phyloP scores from a whole-genome alignment of 2,797 vertebrate genomes.

The Acipenser transmontanus region DNA sequence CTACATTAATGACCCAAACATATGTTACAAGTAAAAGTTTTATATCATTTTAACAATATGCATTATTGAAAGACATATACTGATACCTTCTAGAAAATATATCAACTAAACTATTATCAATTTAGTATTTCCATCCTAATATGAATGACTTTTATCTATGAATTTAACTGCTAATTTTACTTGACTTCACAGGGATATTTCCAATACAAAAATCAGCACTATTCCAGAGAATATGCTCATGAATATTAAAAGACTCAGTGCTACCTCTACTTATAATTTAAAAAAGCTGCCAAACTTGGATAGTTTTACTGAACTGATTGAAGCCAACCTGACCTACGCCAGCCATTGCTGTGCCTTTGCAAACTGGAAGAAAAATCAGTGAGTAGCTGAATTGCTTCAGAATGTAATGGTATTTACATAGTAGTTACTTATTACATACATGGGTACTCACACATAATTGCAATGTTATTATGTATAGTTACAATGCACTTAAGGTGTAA shows the following conservation, averaged over 20 bases:
- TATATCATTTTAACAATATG: no score
- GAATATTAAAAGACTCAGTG: conserved; percentile 69
- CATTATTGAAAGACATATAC: no score
- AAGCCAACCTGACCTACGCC: conserved; percentile 83
- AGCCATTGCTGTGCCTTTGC: conserved; percentile 90
- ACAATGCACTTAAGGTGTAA: no score
- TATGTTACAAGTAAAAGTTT: no score
- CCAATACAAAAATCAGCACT: conserved; percentile 71
- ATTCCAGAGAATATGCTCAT: conserved; percentile 74
- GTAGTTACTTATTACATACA: no score
- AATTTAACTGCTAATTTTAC: conserved; percentile 6
- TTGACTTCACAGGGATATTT: conserved; percentile 75
- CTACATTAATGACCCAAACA: no score
- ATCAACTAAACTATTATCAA: neutral
- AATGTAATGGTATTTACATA: neutral
- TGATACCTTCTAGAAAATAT: no score
- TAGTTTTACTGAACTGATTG: conserved; percentile 63
- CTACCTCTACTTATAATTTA: conserved; percentile 65
- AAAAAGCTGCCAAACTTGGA: conserved; percentile 76
- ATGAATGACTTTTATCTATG: neutral
- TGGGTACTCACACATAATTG: no score
- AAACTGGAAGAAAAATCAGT: conserved; percentile 57
- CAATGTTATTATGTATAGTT: no score
- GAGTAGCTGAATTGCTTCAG: neutral
- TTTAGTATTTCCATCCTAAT: neutral